phyloP scores from a whole-genome alignment of 1,140 invertebrate genomes.

The Ostrea edulis region DNA sequence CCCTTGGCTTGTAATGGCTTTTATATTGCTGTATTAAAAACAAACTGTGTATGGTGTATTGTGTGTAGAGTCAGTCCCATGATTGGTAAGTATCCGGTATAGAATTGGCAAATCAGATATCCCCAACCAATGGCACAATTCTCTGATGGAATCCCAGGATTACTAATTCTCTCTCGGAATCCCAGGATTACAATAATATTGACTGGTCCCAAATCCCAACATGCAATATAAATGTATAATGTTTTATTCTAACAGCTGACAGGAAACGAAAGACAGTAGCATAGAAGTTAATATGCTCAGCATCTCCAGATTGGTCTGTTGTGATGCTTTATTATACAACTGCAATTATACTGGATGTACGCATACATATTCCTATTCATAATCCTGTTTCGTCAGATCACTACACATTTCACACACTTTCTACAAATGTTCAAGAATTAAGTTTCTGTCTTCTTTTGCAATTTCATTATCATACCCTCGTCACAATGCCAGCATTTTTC shows the following conservation, averaged over 20 bases:
- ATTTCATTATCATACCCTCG: too few species aligned
- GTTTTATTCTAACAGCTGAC: conserved; percentile 21
- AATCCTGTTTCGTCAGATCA: too few species aligned
- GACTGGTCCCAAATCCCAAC: background rate
- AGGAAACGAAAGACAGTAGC: background rate
- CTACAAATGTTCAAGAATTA: background rate
- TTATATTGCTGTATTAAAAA: background rate
- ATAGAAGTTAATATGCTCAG: background rate
- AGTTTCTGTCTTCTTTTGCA: background rate
- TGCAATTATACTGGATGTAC: background rate
- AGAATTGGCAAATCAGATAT: too few species aligned
- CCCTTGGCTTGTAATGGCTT: background rate
- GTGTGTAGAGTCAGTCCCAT: background rate
- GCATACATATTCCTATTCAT: background rate
- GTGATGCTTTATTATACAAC: background rate
- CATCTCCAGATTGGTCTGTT: background rate
- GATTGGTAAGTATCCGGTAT: background rate
- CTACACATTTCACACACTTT: background rate
- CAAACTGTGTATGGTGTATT: background rate
- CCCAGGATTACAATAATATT: background rate
- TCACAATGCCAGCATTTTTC: too few species aligned
- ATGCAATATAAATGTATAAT: background rate
- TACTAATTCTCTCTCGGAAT: too few species aligned
- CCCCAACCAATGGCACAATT: too few species aligned
- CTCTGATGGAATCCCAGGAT: background rate